These are phyloP conservation scores for Standfussiana lucernea DNA, from an alignment of 2,888 invertebrate species.

Conservation along the genomic window DNA sequence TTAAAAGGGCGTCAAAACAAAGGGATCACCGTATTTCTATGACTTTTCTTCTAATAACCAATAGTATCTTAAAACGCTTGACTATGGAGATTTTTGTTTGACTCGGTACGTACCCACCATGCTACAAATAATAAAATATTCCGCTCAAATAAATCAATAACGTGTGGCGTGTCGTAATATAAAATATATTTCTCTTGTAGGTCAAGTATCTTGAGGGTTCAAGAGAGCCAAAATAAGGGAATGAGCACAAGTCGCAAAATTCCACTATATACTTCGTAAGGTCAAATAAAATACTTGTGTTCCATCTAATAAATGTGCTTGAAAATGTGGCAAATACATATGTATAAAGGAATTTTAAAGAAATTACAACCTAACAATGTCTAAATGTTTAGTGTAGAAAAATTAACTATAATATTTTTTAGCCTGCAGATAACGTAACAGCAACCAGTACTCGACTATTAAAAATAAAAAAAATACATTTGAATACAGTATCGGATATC, in stretches of 20 bases:
- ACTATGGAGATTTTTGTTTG: neutral
- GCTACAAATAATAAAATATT: constrained; percentile 57
- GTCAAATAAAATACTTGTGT: constrained; percentile 41
- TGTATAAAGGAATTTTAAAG: neutral
- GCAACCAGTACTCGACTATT: neutral
- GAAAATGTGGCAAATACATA: constrained; percentile 13
- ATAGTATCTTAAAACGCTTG: neutral
- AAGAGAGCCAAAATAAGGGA: constrained; percentile 61
- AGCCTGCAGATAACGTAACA: neutral
- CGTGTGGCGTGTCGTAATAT: constrained; percentile 57
- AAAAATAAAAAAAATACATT: neutral
- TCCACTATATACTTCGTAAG: constrained; percentile 43
- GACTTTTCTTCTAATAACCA: neutral
- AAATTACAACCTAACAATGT: no score
- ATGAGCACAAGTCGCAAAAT: constrained; percentile 54
- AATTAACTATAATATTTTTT: neutral
- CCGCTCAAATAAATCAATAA: constrained; percentile 62
- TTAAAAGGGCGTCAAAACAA: no score
- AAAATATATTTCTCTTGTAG: constrained; percentile 62
- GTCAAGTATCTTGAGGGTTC: constrained; percentile 66
- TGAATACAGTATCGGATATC: neutral
- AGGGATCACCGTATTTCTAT: neutral
- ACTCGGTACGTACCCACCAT: neutral
- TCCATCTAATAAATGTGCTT: constrained; percentile 20
- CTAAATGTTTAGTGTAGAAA: neutral